Conservation (phyloP, 2,113 vertebrate genomes). For the Jaculus jaculus region DNA sequence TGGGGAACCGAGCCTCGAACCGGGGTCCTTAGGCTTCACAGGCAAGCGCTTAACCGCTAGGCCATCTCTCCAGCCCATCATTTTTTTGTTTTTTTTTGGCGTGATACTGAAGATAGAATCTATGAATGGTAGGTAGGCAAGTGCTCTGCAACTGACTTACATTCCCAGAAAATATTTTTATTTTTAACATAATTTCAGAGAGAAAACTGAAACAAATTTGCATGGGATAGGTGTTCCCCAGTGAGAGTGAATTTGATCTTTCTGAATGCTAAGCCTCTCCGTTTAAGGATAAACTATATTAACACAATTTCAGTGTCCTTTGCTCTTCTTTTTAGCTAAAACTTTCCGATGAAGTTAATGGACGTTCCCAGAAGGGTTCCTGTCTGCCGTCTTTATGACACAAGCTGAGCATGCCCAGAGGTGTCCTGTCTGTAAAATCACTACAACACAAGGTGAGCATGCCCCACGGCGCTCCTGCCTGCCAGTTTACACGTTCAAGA, state of each 20-base stretch:
- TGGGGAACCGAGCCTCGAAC: no score
- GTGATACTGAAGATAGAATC: no score
- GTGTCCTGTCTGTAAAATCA: not conserved
- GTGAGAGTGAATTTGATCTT: conserved; percentile 4
- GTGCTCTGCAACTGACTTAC: not conserved
- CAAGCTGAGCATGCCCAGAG: not conserved
- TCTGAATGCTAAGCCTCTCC: not conserved
- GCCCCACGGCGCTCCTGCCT: not conserved
- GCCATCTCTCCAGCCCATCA: no score
- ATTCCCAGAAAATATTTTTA: not conserved
- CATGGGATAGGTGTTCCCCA: not conserved
- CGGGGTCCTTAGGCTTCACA: no score
- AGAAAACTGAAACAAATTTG: conserved; percentile 24
- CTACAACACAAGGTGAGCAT: not conserved
- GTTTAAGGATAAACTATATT: not conserved
- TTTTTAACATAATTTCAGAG: not conserved
- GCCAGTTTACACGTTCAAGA: not conserved
- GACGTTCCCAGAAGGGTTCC: no score
- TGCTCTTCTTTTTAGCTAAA: not conserved
- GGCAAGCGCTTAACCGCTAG: no score
- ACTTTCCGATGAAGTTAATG: not conserved
- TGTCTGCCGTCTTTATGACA: not conserved
- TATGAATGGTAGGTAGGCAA: not conserved
- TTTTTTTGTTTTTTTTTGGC: no score
- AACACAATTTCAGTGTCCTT: not conserved